Evolutionary conservation across 2,797 vertebrate species (phyloP).

Genomic region (Oreochromis grahami): DNA sequence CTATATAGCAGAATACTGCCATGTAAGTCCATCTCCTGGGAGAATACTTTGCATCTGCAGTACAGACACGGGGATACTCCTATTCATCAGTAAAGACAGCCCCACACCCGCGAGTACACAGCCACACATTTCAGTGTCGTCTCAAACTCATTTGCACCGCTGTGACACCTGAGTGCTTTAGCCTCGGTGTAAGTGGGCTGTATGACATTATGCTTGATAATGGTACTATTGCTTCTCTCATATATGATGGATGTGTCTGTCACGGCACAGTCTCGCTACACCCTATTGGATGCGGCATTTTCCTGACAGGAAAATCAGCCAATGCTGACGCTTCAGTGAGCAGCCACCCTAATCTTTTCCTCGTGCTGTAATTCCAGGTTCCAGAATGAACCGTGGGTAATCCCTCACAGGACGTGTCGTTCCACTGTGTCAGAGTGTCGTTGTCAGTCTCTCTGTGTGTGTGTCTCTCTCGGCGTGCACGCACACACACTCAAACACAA

Average conservation of each 20-base stretch:
- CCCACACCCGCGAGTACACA: background rate
- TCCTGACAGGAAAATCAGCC: constrained; percentile 61
- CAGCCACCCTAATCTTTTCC: constrained; percentile 55
- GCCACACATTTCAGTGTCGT: background rate
- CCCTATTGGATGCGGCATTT: constrained; percentile 52
- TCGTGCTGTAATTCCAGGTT: constrained; percentile 61
- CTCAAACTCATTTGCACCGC: constrained; percentile 34
- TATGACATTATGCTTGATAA: constrained; percentile 59
- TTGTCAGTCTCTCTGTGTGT: constrained; percentile 17
- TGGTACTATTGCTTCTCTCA: constrained; percentile 40
- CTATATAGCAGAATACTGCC: background rate
- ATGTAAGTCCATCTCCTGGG: constrained; percentile 6
- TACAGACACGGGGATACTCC: background rate
- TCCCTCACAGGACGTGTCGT: constrained; percentile 34
- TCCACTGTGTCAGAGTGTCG: constrained; percentile 24
- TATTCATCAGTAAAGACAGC: background rate
- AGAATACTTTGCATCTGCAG: background rate
- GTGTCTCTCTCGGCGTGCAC: background rate
- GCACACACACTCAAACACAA: background rate
- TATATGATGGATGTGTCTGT: constrained; percentile 64
- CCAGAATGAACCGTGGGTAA: constrained; percentile 58
- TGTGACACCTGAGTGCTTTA: constrained; percentile 49
- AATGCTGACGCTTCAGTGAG: constrained; percentile 55
- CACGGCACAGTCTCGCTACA: constrained; percentile 30
- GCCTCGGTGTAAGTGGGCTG: constrained; percentile 45